phyloP scores from a whole-genome alignment of 2,888 invertebrate genomes.

The Pocota personata region DNA sequence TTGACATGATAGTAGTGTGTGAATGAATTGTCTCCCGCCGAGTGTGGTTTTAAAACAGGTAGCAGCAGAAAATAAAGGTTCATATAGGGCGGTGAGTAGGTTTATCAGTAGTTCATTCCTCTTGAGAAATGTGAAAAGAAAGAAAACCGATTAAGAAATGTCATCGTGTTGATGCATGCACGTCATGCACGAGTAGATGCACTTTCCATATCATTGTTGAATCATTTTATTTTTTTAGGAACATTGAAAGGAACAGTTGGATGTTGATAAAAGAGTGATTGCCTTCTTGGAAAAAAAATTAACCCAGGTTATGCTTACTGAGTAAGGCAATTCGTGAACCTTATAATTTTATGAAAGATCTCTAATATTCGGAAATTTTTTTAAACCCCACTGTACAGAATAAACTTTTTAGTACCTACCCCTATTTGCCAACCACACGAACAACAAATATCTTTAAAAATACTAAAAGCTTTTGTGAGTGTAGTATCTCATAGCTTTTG shows the following conservation, averaged over 20 bases:
- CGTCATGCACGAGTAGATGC: constrained; percentile 1
- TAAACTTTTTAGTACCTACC: constrained; percentile 47
- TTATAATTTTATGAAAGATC: too few relatives aligned
- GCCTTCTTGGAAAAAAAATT: too few relatives aligned
- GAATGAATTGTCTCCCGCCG: constrained; percentile 21
- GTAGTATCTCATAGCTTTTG: constrained; percentile 14
- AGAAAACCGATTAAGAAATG: constrained; percentile 44
- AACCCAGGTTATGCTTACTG: too few relatives aligned
- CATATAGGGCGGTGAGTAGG: constrained; percentile 6
- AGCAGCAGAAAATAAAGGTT: constrained; percentile 38
- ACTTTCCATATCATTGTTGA: neutral
- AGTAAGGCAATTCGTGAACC: too few relatives aligned
- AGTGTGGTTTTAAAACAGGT: constrained; percentile 43
- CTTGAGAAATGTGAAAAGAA: constrained; percentile 16
- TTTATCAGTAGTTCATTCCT: constrained; percentile 4
- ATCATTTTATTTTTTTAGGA: neutral
- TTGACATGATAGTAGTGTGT: constrained; percentile 32
- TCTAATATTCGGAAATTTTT: too few relatives aligned
- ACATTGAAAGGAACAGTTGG: too few relatives aligned
- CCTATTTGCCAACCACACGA: neutral
- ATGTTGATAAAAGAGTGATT: too few relatives aligned
- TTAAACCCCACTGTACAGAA: neutral
- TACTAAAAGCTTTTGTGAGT: constrained; percentile 4
- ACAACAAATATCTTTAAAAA: neutral
- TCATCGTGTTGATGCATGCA: constrained; percentile 40